Conservation (phyloP, 2,888 invertebrate species). For the Eupithecia centaureata region DNA sequence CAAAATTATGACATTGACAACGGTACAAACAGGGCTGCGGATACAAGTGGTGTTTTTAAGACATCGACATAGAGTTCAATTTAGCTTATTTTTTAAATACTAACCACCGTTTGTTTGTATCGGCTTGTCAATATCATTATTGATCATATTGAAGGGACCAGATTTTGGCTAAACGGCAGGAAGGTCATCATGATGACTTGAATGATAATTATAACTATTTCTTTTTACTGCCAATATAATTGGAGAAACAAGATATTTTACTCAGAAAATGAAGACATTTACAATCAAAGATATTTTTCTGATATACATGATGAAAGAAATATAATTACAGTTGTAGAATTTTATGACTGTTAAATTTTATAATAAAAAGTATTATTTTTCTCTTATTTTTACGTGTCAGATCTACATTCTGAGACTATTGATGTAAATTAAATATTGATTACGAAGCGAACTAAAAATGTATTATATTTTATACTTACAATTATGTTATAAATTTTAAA, state of each 20-base stretch:
- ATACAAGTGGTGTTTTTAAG: background rate
- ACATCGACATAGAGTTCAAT: slow-evolving; percentile 8
- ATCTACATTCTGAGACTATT: background rate
- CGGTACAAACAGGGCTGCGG: background rate
- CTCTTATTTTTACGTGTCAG: slow-evolving; percentile 10
- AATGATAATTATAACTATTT: slow-evolving; percentile 36
- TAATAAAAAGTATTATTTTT: slow-evolving; percentile 5
- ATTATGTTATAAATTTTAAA: too few species aligned
- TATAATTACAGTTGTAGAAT: slow-evolving; percentile 38
- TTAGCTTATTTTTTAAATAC: background rate
- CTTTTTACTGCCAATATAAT: slow-evolving; percentile 32
- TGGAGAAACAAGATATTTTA: slow-evolving; percentile 19
- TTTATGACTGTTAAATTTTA: slow-evolving; percentile 19
- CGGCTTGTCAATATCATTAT: slow-evolving; percentile 20
- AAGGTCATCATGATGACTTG: slow-evolving; percentile 33
- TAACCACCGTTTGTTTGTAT: background rate
- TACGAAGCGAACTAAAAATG: too few species aligned
- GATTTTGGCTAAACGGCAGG: slow-evolving; percentile 24
- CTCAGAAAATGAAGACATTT: slow-evolving; percentile 41
- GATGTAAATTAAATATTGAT: too few species aligned
- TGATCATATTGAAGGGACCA: slow-evolving; percentile 26
- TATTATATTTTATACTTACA: too few species aligned
- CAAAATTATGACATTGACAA: slow-evolving; percentile 42
- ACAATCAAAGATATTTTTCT: slow-evolving; percentile 32
- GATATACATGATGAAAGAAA: slow-evolving; percentile 34